Conservation (phyloP, 2,113 vertebrate species). For the Marmota flaviventris region DNA sequence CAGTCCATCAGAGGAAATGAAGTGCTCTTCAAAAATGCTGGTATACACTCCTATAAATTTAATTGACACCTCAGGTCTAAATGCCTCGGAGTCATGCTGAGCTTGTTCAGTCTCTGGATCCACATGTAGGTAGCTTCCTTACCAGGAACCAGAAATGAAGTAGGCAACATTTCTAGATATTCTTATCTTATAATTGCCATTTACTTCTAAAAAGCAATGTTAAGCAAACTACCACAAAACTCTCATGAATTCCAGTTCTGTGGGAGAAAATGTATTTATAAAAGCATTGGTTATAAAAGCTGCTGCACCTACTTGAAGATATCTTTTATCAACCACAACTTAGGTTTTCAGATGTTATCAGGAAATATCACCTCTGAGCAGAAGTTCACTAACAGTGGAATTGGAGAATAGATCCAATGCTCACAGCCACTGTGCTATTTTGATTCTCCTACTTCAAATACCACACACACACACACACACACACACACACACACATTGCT, state of each 20-base stretch:
- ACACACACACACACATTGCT: not conserved
- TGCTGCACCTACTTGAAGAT: not conserved
- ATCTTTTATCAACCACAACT: not conserved
- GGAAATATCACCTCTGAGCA: not conserved
- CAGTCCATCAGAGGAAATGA: conserved; percentile 3
- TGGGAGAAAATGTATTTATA: conserved; percentile 10
- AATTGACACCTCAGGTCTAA: not conserved
- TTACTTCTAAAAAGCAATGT: conserved; percentile 57
- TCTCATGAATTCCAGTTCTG: not conserved
- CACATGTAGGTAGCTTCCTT: not conserved
- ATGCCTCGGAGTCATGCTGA: not conserved
- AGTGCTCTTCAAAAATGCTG: not conserved
- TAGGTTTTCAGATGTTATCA: not conserved
- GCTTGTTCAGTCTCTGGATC: not conserved
- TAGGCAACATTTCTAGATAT: conserved; percentile 3
- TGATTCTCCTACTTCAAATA: not conserved
- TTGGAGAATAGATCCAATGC: not conserved
- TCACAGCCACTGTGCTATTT: not conserved
- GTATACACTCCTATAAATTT: not conserved
- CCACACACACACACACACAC: no score
- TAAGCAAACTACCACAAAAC: not conserved
- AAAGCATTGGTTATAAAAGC: conserved; percentile 36
- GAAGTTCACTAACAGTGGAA: not conserved
- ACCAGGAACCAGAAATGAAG: not conserved
- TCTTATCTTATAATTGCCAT: not conserved